These are phyloP conservation scores for Halcyon malimbica DNA, from an alignment of 2,113 vertebrate species.

Conservation along the genomic window DNA sequence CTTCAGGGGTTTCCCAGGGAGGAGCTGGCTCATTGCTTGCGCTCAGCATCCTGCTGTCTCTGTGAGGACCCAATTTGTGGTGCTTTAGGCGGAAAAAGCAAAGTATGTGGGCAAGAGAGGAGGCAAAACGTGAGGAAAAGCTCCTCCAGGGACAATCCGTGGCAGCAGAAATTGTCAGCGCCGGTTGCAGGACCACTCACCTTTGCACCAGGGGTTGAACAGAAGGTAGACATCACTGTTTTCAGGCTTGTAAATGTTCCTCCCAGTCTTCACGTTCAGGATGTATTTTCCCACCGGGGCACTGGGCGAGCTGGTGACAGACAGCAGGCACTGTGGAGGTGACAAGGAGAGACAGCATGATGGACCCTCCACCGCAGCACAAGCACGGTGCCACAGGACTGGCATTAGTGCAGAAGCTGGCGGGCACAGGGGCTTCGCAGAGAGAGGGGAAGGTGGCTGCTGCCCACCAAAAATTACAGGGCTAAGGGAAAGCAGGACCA, in stretches of 20 bases:
- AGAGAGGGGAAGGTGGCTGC: background rate
- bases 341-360: background rate
- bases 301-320: conserved; percentile 34
- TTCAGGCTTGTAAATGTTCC: background rate
- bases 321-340: conserved; percentile 54
- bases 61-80: background rate
- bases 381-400: background rate
- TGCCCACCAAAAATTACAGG: background rate
- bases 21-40: background rate
- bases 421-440: fast-evolving
- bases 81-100: background rate
- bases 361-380: background rate
- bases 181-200: background rate
- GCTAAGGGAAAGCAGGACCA: background rate
- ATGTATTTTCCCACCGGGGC: conserved; percentile 67
- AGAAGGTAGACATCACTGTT: conserved; percentile 50
- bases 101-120: background rate
- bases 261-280: conserved; percentile 33
- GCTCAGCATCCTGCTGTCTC: background rate
- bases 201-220: conserved; percentile 78
- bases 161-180: background rate
- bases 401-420: fast-evolving
- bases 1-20: background rate
- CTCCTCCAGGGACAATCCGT: background rate
- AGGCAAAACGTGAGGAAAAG: background rate